Evolutionary conservation across 2,888 invertebrate genomes (phyloP).

Genomic region (Sussaba pulchella): DNA sequence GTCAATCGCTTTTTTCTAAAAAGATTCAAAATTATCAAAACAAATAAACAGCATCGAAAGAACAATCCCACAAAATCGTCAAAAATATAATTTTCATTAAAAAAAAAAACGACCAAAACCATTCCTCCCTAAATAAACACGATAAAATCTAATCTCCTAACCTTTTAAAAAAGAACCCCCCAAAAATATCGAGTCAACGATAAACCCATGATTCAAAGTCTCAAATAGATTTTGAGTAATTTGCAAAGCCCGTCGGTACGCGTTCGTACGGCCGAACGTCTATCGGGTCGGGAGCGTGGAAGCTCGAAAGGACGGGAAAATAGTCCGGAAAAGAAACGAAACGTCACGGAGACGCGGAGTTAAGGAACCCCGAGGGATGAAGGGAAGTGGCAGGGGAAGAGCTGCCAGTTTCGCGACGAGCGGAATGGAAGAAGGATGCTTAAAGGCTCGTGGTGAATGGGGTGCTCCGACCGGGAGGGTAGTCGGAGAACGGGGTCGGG

Average conservation of each 20-base stretch:
- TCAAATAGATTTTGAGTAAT: slow-evolving; percentile 51
- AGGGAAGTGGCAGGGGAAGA: background rate
- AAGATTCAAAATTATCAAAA: too few species aligned
- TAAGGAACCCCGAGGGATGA: slow-evolving; percentile 9
- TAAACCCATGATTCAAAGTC: slow-evolving; percentile 7
- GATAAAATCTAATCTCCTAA: too few species aligned
- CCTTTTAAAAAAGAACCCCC: too few species aligned
- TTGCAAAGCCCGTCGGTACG: slow-evolving; percentile 64
- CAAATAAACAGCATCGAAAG: too few species aligned
- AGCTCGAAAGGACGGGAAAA: slow-evolving; percentile 34
- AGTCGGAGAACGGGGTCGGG: background rate
- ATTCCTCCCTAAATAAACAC: too few species aligned
- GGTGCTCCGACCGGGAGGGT: background rate
- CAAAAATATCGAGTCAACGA: too few species aligned
- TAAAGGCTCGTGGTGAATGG: slow-evolving; percentile 43
- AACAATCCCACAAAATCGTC: too few species aligned
- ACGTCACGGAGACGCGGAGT: slow-evolving; percentile 35
- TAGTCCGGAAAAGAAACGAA: slow-evolving; percentile 46
- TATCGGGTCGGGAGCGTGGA: background rate
- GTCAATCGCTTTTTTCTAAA: background rate
- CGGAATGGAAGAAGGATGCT: slow-evolving; percentile 34
- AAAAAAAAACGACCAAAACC: too few species aligned
- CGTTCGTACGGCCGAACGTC: slow-evolving; percentile 53
- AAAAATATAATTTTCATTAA: too few species aligned
- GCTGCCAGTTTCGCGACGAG: slow-evolving; percentile 8